These are phyloP conservation scores for Physella acuta DNA, from an alignment of 1,140 invertebrate species.

Conservation along the genomic window DNA sequence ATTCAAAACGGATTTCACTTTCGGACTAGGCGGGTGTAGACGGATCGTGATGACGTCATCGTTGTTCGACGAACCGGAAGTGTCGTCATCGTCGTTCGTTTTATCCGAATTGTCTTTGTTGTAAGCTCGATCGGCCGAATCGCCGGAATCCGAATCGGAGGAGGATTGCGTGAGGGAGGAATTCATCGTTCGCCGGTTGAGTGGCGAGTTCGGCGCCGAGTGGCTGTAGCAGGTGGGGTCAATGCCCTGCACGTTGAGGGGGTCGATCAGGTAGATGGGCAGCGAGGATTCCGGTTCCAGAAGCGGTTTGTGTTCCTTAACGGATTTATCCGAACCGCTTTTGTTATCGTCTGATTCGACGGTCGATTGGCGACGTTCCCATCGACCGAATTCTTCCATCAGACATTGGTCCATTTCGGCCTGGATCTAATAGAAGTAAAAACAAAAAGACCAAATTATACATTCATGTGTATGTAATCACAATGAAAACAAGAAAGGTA, in stretches of 20 bases:
- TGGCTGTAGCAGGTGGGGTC: not conserved
- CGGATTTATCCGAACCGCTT: not conserved
- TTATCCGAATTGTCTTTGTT: constrained; percentile 1
- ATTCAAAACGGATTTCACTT: constrained; percentile 24
- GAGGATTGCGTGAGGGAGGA: not conserved
- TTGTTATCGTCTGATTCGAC: not conserved
- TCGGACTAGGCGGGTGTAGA: constrained; percentile 34
- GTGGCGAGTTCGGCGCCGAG: constrained; percentile 1
- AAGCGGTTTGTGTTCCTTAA: not conserved
- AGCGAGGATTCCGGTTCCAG: not conserved
- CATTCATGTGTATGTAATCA: too few species aligned
- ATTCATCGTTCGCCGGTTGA: not conserved
- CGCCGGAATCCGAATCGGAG: constrained; percentile 16
- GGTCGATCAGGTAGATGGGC: not conserved
- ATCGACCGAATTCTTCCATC: constrained; percentile 29
- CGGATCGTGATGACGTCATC: constrained; percentile 44
- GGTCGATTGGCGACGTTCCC: constrained; percentile 8
- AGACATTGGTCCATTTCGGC: constrained; percentile 52
- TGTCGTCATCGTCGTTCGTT: constrained; percentile 17
- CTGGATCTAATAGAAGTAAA: too few species aligned
- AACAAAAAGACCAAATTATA: too few species aligned
- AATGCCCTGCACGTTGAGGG: not conserved
- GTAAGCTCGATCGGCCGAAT: not conserved
- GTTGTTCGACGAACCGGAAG: constrained; percentile 22
- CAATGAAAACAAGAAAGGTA: too few species aligned